Evolutionary conservation across 2,113 vertebrate species (phyloP), one percentile per base, ranked within the genome.

Genomic region (Rostratula benghalensis): DNA sequence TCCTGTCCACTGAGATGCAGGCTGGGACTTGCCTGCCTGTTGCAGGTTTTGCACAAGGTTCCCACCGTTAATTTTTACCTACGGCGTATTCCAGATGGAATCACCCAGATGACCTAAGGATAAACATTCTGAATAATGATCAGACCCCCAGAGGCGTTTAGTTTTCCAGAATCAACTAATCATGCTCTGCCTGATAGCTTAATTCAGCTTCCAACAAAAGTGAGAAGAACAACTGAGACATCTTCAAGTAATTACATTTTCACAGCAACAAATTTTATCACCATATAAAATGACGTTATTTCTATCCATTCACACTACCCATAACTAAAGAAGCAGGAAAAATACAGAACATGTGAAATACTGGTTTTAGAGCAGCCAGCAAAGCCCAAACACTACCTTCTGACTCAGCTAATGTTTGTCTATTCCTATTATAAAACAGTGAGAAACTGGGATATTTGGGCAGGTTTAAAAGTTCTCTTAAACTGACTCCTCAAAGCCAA

Each of bases 171-270:
- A 91, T 68, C 65, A 75, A 5, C 41, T 81, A 92, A 91, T 70
- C 48, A 51, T 16, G 51, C 16, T 43, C n/a, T 1, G 1, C 39
- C 37, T 2, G 2, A 57, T 4, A 91, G 39, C 45, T 79, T 89
- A 83, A 93, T 76, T 95, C 53, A 61, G 35, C 60, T 63, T 91
- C 50, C 64, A 84, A 79, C 2, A 18, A 61, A 81, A 78, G 64
- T 63, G 83, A 92, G 79, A 95, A 87, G 73, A 9, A 65, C 67
- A 24, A 85, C 67, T 43, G 68, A 96, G 81, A 93, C 48, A 57
- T 75, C 88, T 86, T 88, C 41, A 86, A 63, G 93, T 71, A 89
- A 87, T 89, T 95, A 85, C 67, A 73, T 97, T 91, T 94, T 94
- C 87, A 95, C 74, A 91, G 89, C 48, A 87, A 79, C 35, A 35